Evolutionary conservation across 2,888 invertebrate species (phyloP).

Genomic region (Rhamnusium bicolor): DNA sequence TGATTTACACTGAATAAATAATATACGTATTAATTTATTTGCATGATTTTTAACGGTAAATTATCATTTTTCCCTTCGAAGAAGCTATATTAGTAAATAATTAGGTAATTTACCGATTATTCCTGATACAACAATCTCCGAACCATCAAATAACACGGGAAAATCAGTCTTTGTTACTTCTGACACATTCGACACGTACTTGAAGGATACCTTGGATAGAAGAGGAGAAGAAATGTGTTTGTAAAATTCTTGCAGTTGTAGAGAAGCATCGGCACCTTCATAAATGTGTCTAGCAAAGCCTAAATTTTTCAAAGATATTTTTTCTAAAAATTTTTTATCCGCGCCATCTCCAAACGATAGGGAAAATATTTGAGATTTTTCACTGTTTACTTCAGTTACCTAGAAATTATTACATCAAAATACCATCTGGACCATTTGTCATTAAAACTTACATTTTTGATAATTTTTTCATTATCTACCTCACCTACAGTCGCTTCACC

Average conservation of each 20-base stretch:
- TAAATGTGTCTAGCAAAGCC: conserved; percentile 83
- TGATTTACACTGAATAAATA: too few relatives aligned
- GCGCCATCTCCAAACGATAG: conserved; percentile 83
- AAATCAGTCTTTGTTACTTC: conserved; percentile 74
- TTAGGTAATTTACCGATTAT: conserved; percentile 58
- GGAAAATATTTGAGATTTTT: conserved; percentile 74
- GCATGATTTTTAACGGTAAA: too few relatives aligned
- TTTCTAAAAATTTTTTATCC: conserved; percentile 78
- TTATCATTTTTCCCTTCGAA: too few relatives aligned
- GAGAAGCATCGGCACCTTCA: conserved; percentile 79
- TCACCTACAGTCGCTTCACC: conserved; percentile 79
- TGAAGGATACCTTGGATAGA: conserved; percentile 78
- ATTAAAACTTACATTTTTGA: conserved; percentile 67
- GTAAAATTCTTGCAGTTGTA: conserved; percentile 80
- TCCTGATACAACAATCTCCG: conserved; percentile 79
- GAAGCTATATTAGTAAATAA: not conserved
- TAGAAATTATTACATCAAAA: conserved; percentile 37
- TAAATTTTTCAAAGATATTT: conserved; percentile 77
- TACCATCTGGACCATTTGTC: not conserved
- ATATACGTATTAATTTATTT: too few relatives aligned
- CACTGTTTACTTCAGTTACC: conserved; percentile 72
- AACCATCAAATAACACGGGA: conserved; percentile 77
- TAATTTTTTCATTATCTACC: conserved; percentile 73
- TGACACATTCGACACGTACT: conserved; percentile 76
- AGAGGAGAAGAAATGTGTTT: conserved; percentile 80